Conservation (phyloP, 1,140 invertebrate species). For the Tribolium castaneum region DNA sequence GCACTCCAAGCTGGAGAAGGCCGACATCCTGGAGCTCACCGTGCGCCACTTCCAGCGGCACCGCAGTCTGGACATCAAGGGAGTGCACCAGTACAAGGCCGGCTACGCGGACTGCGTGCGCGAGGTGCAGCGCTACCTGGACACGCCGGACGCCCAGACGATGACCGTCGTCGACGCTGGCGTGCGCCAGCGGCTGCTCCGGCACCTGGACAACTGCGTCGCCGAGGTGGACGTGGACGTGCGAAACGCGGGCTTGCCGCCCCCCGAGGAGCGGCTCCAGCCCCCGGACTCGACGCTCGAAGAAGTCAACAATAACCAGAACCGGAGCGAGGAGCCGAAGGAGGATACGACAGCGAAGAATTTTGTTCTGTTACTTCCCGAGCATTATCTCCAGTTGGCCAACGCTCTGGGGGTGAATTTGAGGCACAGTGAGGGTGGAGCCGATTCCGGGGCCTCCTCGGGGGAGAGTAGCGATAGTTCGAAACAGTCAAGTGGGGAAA, state of each 20-base stretch:
- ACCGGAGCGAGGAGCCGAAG: constrained; percentile 32
- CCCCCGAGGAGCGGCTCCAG: constrained; percentile 48
- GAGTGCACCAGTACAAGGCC: constrained; percentile 70
- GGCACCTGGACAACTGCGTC: constrained; percentile 78
- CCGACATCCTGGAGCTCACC: constrained; percentile 92
- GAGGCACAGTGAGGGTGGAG: constrained; percentile 44
- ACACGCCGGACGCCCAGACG: constrained; percentile 75
- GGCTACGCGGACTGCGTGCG: constrained; percentile 86
- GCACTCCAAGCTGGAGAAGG: constrained; percentile 89
- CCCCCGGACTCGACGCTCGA: constrained; percentile 43
- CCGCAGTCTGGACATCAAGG: constrained; percentile 73
- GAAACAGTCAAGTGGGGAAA: constrained; percentile 42
- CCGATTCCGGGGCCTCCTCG: constrained; percentile 37
- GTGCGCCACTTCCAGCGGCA: constrained; percentile 86
- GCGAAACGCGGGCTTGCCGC: constrained; percentile 62
- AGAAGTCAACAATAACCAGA: constrained; percentile 48
- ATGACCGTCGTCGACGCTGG: constrained; percentile 73
- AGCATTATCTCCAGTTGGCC: constrained; percentile 63
- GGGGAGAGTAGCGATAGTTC: background rate
- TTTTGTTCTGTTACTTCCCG: constrained; percentile 61
- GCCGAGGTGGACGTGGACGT: constrained; percentile 77
- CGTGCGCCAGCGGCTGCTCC: constrained; percentile 75
- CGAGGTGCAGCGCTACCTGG: constrained; percentile 76
- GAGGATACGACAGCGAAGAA: constrained; percentile 54
- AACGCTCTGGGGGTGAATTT: constrained; percentile 62